These are phyloP conservation scores for Chascanopsetta lugubris DNA, from an alignment of 2,113 vertebrate species.

Conservation along the genomic window DNA sequence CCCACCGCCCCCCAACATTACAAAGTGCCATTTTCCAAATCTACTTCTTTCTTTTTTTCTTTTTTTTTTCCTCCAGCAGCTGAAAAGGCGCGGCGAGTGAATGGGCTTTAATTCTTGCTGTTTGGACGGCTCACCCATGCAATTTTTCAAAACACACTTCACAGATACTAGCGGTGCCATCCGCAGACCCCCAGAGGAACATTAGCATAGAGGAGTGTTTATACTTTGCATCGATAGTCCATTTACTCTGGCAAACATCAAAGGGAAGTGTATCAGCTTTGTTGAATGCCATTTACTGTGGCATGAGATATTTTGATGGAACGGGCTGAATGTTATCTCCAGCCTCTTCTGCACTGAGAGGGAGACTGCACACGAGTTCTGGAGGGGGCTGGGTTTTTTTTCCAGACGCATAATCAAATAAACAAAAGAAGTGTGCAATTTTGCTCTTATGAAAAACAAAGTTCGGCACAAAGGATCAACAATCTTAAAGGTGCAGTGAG, in stretches of 20 bases:
- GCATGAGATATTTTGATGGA: conserved; percentile 62
- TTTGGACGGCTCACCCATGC: conserved; percentile 70
- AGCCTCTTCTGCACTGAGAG: conserved; percentile 29
- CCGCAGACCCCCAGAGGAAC: conserved; percentile 67
- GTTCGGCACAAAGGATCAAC: conserved; percentile 8
- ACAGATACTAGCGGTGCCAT: conserved; percentile 68
- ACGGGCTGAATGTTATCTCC: conserved; percentile 44
- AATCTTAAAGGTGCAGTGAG: no score
- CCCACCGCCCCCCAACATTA: neutral
- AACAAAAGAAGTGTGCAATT: conserved; percentile 35
- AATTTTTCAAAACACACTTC: conserved; percentile 78
- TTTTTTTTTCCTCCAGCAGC: neutral
- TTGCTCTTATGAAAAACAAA: neutral
- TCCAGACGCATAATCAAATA: neutral
- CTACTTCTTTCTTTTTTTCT: no score
- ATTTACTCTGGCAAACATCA: conserved; percentile 77
- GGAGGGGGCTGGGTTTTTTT: no score
- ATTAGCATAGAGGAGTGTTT: conserved; percentile 76
- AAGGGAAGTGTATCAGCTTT: conserved; percentile 67
- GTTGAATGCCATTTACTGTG: conserved; percentile 65
- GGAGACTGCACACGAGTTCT: conserved; percentile 14
- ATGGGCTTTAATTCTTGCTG: conserved; percentile 63
- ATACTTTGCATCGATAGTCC: conserved; percentile 75
- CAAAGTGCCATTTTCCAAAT: conserved; percentile 45
- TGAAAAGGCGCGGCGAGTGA: conserved; percentile 52